Conservation (phyloP, 2,113 vertebrate species). For the Rhynchomys soricoides region DNA sequence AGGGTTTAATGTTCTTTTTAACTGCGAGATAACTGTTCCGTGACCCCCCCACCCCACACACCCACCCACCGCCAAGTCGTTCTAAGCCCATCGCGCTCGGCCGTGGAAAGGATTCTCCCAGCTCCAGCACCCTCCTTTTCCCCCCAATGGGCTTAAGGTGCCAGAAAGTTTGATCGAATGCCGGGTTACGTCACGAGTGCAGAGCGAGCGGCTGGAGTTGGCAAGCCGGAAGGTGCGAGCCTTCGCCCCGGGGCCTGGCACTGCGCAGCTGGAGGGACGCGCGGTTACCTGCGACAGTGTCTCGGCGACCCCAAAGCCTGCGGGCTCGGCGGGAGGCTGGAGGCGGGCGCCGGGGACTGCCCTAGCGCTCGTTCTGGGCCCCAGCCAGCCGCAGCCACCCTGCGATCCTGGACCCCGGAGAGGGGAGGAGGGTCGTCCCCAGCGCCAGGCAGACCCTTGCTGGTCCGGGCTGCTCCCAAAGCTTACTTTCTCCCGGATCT, state of each 20-base stretch:
- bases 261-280: neutral
- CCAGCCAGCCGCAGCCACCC: neutral
- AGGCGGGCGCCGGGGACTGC: slow-evolving; percentile 6
- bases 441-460: neutral
- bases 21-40: slow-evolving; percentile 24
- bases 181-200: slow-evolving; percentile 69
- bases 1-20: slow-evolving; percentile 68
- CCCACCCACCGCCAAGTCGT: neutral
- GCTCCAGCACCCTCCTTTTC: neutral
- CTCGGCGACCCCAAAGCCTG: slow-evolving; percentile 27
- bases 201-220: slow-evolving; percentile 54
- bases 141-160: slow-evolving; percentile 47
- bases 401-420: neutral
- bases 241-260: slow-evolving; percentile 3
- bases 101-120: neutral
- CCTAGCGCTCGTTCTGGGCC: slow-evolving; percentile 1
- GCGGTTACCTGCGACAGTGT: slow-evolving; percentile 56
- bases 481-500: neutral
- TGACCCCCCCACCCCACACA: neutral
- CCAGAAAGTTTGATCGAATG: slow-evolving; percentile 77
- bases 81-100: slow-evolving; percentile 24
- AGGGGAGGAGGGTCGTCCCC: neutral
- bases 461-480: neutral
- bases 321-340: neutral
- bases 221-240: slow-evolving; percentile 39